Evolutionary conservation across 2,113 vertebrate species (phyloP).

Genomic region (Muscicapa adusta): DNA sequence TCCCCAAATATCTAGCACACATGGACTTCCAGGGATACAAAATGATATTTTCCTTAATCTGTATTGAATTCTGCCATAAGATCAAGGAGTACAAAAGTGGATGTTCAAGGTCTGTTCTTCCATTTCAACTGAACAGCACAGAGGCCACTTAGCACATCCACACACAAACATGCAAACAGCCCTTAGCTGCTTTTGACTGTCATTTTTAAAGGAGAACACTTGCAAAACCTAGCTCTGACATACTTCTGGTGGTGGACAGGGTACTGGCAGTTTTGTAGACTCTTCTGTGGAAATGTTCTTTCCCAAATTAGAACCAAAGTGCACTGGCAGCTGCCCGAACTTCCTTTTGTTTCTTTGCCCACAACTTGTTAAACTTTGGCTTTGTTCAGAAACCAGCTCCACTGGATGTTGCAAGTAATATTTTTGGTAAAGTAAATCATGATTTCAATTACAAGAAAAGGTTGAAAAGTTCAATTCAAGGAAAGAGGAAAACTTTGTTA

Average conservation of each 20-base stretch:
- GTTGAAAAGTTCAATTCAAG: not conserved
- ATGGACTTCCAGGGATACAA: not conserved
- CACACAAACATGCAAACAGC: not conserved
- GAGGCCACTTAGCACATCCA: not conserved
- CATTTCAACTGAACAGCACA: not conserved
- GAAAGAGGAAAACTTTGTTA: not conserved
- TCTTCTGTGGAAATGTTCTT: not conserved
- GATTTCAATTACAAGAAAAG: not conserved
- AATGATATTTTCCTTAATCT: not conserved
- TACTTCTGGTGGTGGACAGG: not conserved
- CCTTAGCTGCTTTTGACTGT: not conserved
- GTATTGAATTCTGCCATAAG: not conserved
- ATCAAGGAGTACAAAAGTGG: not conserved
- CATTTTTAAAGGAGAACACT: not conserved
- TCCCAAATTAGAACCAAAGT: constrained; percentile 19
- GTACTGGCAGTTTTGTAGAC: not conserved
- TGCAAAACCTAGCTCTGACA: not conserved
- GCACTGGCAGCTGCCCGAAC: not conserved
- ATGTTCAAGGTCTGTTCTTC: not conserved
- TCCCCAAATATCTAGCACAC: not conserved
- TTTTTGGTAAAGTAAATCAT: not conserved
- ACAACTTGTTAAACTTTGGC: constrained; percentile 17
- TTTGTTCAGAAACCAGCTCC: not conserved
- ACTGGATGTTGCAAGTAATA: not conserved
- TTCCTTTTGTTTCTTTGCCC: not conserved